A percentile compares a stretch with the other conserved stretches of the same genome.
Conservation (phyloP, 2,113 vertebrate genomes). For the Poeciliopsis retropinna region DNA sequence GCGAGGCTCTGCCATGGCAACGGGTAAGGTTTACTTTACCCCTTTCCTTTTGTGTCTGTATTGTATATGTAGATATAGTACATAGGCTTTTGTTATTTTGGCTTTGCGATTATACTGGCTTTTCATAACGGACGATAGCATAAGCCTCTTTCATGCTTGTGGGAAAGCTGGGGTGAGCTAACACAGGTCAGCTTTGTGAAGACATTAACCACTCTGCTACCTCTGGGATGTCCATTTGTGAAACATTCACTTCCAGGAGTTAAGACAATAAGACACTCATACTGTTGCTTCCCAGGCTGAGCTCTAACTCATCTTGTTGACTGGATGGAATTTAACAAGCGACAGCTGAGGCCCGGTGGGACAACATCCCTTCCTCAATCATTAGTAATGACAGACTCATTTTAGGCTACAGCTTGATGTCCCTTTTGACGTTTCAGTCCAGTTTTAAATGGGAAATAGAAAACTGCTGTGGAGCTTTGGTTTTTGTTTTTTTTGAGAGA, state of each 20-base stretch:
- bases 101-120: constrained; percentile 48
- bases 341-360: constrained; percentile 69
- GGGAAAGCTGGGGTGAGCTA: constrained; percentile 74
- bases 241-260: constrained; percentile 31
- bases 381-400: constrained; percentile 56
- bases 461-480: neutral
- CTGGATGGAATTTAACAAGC: constrained; percentile 72
- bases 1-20: neutral
- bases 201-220: constrained; percentile 31
- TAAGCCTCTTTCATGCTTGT: constrained; percentile 74
- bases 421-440: neutral
- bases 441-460: constrained; percentile 23
- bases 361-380: constrained; percentile 64
- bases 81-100: neutral
- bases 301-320: constrained; percentile 63
- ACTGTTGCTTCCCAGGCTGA: constrained; percentile 59
- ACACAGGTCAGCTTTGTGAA: constrained; percentile 40
- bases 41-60: neutral
- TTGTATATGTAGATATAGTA: neutral
- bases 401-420: constrained; percentile 23
- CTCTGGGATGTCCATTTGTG: constrained; percentile 29
- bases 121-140: constrained; percentile 54
- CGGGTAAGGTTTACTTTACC: constrained; percentile 15
- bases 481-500: neutral
- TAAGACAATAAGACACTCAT: constrained; percentile 70